Base-by-base conservation (phyloP, 2,797 vertebrate species). In the Cynopterus sphinx region DNA sequence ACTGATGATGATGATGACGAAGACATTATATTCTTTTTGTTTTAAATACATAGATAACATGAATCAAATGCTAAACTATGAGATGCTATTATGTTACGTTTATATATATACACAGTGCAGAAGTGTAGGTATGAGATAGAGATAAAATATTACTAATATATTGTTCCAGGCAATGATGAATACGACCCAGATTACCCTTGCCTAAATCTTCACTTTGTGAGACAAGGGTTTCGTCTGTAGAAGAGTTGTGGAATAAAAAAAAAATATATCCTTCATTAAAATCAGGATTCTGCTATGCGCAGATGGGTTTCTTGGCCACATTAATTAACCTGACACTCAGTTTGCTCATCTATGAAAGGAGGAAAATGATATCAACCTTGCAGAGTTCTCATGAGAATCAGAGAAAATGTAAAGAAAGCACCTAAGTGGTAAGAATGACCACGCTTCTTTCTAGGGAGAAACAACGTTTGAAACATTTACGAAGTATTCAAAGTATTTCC, bases 211-310 rank as follows among this genome's bases (percentile, higher is more conserved):
- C 51, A 70, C 59, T 83, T 90, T 63, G 33, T 67, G 43, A 74
- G 28, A 61, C 77, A 83, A 65, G 74, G 57, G 21, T 63, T 90
- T 63, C 55, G 39, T 65, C 51, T 70, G 9, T 91, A 94, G 65
- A 67, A 63, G 49, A 65, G 57, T 26, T 87, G 75, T 84, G 39
- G 24, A 91, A 82, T 82, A 31, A 31, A 36, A 49, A 9, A 43
- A 90, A 78, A 88, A 33, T n/a, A n/a, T n/a, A n/a, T 31, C 57
- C 70, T 89, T 88, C 33, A 71, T 53, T 82, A 92, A 94, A 96
- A 74, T 43, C 24, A 61, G 49, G 39, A 10, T 61, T 61, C 68
- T 87, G n/a, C 28, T 28, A 46, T 9, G 79, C 22, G 71, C 5
- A 82, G 36, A 3, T 71, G 74, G 41, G 26, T 65, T 2, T 10